A percentile compares a stretch with the other conserved stretches of the same genome.
These are phyloP conservation scores for Homarus americanus DNA, from an alignment of 1,140 invertebrate species.

Conservation along the genomic window DNA sequence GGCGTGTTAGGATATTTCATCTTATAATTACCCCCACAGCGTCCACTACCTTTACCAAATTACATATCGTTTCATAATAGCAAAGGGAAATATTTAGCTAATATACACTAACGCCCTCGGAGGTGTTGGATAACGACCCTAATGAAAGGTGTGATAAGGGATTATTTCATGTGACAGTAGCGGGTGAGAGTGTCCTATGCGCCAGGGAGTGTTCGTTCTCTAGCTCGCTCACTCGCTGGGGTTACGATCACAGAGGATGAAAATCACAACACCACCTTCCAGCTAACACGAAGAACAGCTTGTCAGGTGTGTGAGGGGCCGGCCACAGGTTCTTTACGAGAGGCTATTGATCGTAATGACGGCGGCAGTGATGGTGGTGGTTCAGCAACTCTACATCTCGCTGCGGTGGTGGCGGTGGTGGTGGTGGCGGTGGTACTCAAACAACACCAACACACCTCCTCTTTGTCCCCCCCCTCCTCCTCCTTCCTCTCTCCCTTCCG, in stretches of 20 bases:
- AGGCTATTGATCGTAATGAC: neutral
- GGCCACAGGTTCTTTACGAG: too few species aligned
- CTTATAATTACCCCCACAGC: constrained; percentile 54
- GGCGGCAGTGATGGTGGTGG: too few species aligned
- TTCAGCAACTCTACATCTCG: too few species aligned
- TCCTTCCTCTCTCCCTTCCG: too few species aligned
- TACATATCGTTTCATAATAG: constrained; percentile 53
- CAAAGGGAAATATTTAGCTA: constrained; percentile 52
- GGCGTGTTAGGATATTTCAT: constrained; percentile 26
- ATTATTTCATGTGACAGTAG: constrained; percentile 25
- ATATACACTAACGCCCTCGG: constrained; percentile 21
- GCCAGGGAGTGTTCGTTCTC: neutral
- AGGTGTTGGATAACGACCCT: constrained; percentile 41
- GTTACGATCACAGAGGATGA: too few species aligned
- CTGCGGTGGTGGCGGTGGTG: too few species aligned
- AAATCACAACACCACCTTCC: too few species aligned
- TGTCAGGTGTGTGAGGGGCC: neutral
- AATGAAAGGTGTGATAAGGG: constrained; percentile 42
- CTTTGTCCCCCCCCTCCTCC: too few species aligned
- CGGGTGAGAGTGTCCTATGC: neutral
- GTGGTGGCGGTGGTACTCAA: too few species aligned
- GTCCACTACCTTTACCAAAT: constrained; percentile 38
- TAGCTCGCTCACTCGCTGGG: too few species aligned
- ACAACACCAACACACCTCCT: too few species aligned
- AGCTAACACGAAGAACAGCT: too few species aligned